A percentile compares a stretch with the other conserved stretches of the same genome.
These are phyloP conservation scores for Arion vulgaris DNA, from an alignment of 1,140 invertebrate genomes.

Conservation along the genomic window DNA sequence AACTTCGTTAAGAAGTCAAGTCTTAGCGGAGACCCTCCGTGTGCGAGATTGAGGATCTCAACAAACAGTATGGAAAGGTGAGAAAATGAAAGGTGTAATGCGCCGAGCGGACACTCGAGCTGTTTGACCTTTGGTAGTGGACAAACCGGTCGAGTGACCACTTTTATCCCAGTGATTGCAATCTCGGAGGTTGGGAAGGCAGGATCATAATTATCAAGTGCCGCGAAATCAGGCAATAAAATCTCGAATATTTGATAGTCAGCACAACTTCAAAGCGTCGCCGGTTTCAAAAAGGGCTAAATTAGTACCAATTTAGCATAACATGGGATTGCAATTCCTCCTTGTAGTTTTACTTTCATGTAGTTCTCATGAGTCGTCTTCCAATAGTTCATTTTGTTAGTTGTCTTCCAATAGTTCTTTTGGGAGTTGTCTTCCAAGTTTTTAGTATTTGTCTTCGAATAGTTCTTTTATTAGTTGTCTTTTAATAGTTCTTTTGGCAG, in stretches of 20 bases:
- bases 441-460: no score
- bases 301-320: background rate
- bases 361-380: no score
- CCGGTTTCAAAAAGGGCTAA: background rate
- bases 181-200: background rate
- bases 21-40: no score
- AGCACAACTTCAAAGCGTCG: background rate
- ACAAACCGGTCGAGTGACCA: background rate
- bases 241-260: background rate
- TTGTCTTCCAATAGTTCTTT: no score
- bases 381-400: no score
- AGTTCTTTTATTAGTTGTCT: no score
- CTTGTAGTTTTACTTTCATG: background rate
- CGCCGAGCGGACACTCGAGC: background rate
- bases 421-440: no score
- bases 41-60: no score
- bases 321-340: background rate
- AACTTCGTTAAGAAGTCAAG: no score
- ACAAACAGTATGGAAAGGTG: background rate
- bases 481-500: no score
- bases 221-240: background rate
- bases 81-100: background rate
- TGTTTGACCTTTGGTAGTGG: background rate
- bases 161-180: background rate
- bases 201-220: background rate